Percentiles rank a stretch among this genome's conserved stretches.
Conservation (phyloP, 53 echinoderm and acorn worm species). For the Patiria pectinifera region DNA sequence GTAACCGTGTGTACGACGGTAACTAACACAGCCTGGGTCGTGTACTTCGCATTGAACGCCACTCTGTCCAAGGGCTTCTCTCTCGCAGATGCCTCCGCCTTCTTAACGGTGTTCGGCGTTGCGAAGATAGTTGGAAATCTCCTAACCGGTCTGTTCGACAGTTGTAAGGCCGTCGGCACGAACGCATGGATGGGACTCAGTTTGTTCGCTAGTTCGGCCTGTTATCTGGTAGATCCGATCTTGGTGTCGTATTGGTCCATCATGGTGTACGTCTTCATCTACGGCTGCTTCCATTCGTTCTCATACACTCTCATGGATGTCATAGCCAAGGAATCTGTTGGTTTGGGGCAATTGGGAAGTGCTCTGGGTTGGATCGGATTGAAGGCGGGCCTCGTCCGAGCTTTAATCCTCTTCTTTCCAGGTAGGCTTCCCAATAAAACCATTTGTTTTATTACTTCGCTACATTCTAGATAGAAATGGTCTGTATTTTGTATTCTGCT, state of each 20-base stretch:
- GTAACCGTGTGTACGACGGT: background rate
- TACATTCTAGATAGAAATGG: no score
- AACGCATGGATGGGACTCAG: background rate
- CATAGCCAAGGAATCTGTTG: background rate
- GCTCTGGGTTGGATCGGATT: constrained; percentile 10
- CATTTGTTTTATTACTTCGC: no score
- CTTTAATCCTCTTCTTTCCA: background rate
- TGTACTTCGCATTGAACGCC: constrained; percentile 8
- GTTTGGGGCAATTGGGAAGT: background rate
- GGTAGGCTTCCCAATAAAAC: background rate
- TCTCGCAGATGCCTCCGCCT: background rate
- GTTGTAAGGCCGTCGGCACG: background rate
- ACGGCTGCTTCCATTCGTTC: background rate
- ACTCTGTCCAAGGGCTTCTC: background rate
- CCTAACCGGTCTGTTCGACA: background rate
- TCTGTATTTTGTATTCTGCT: no score
- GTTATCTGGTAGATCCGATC: constrained; percentile 11
- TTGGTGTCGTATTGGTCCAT: constrained; percentile 1
- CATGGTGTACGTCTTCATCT: background rate
- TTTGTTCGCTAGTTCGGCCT: background rate
- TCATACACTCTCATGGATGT: background rate
- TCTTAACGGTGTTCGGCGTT: background rate
- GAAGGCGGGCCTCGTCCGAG: background rate
- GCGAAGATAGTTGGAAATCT: background rate
- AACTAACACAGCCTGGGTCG: background rate